These are phyloP conservation scores for Rhynchophorus ferrugineus DNA, from an alignment of 1,140 invertebrate species.

Conservation along the genomic window DNA sequence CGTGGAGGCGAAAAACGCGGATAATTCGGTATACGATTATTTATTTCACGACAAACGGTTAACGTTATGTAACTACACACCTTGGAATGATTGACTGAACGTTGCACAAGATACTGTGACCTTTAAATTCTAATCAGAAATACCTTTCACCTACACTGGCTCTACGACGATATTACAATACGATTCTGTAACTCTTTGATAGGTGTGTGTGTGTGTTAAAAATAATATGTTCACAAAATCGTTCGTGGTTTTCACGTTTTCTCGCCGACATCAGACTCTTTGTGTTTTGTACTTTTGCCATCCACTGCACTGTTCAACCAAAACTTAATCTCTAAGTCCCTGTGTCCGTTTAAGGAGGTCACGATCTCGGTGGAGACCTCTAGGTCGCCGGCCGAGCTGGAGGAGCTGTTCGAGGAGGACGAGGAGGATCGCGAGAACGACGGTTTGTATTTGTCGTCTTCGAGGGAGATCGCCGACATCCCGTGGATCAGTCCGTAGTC, in stretches of 20 bases:
- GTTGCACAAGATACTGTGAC: background rate
- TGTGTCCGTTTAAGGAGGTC: constrained; percentile 65
- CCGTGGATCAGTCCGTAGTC: constrained; percentile 16
- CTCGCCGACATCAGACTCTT: background rate
- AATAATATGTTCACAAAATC: too few relatives aligned
- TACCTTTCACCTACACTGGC: background rate
- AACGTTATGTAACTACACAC: background rate
- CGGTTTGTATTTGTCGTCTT: constrained; percentile 20
- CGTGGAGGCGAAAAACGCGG: too few relatives aligned
- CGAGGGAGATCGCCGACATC: constrained; percentile 25
- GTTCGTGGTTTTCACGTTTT: constrained; percentile 9
- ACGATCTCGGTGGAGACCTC: constrained; percentile 73
- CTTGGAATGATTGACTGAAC: background rate
- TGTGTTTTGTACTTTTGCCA: constrained; percentile 11
- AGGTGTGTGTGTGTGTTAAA: too few relatives aligned
- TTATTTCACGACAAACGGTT: background rate
- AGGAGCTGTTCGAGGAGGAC: constrained; percentile 24
- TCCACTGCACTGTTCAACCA: constrained; percentile 39
- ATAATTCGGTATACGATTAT: too few relatives aligned
- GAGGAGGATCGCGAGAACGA: constrained; percentile 13
- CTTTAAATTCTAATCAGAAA: background rate
- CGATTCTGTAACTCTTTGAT: too few relatives aligned
- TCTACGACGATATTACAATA: too few relatives aligned
- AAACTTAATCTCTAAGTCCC: constrained; percentile 71
- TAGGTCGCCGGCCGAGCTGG: constrained; percentile 42